A percentile compares a stretch with the other conserved stretches of the same genome.
These are phyloP conservation scores for Cyprinus carpio DNA, from an alignment of 2,113 vertebrate species.

Conservation along the genomic window DNA sequence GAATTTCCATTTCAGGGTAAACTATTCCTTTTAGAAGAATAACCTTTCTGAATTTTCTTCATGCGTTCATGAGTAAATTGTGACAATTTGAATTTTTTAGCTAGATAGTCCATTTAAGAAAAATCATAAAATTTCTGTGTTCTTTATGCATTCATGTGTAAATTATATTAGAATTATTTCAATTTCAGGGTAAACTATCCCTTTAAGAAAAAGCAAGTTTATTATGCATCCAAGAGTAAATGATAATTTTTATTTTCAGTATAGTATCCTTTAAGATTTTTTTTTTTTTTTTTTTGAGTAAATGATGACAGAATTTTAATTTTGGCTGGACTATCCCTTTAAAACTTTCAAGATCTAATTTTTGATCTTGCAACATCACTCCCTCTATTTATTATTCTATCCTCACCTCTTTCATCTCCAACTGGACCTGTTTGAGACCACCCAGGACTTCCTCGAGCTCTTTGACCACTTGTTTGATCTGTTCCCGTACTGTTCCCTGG, in stretches of 20 bases:
- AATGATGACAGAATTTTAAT: neutral
- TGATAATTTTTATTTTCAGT: too few species aligned
- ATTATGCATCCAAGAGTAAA: too few species aligned
- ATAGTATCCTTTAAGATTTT: too few species aligned
- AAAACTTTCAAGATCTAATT: neutral
- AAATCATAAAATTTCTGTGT: neutral
- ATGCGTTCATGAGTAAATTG: too few species aligned
- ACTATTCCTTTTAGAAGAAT: too few species aligned
- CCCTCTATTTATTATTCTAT: neutral
- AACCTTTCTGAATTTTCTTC: too few species aligned
- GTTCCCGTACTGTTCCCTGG: conserved; percentile 69
- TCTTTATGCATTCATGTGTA: neutral
- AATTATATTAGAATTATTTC: neutral
- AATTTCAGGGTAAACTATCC: neutral
- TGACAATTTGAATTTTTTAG: too few species aligned
- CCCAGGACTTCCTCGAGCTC: conserved; percentile 78
- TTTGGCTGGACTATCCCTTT: neutral
- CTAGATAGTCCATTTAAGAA: neutral
- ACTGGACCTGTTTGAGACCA: conserved; percentile 78
- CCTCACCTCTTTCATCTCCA: conserved; percentile 82
- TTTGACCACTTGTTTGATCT: conserved; percentile 78
- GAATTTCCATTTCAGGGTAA: too few species aligned
- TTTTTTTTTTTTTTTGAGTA: too few species aligned
- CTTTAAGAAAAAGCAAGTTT: too few species aligned
- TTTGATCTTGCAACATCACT: neutral